Percentiles rank a stretch among this genome's conserved stretches.
phyloP scores from a whole-genome alignment of 1,140 invertebrate genomes.

The Pentalonia nigronervosa region DNA sequence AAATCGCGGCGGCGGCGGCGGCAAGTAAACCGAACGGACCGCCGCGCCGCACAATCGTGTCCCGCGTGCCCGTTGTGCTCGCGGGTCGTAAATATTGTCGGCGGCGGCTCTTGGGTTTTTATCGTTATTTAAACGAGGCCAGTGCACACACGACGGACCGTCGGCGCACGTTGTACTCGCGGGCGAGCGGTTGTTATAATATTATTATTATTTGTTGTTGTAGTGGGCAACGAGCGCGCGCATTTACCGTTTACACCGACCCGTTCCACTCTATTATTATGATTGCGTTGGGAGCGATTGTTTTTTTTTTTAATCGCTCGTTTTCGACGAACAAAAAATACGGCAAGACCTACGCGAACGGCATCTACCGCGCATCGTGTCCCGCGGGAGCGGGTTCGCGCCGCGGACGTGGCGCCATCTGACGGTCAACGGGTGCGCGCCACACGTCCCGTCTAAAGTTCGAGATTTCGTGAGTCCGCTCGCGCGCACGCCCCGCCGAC shows the following conservation, averaged over 20 bases:
- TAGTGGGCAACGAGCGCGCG: not conserved
- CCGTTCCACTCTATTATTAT: not conserved
- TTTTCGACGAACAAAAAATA: not conserved
- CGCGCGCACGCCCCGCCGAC: not conserved
- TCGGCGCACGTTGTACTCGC: too few relatives aligned
- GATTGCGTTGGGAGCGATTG: not conserved
- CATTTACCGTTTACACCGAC: not conserved
- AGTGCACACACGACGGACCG: conserved; percentile 21
- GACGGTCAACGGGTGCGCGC: not conserved
- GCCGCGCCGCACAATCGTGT: not conserved
- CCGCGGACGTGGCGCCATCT: not conserved
- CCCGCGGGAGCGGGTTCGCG: too few relatives aligned
- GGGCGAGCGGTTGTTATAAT: not conserved
- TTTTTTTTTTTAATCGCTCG: not conserved
- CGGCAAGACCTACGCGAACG: not conserved
- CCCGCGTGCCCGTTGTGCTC: not conserved
- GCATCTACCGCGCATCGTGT: not conserved
- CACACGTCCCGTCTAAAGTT: not conserved
- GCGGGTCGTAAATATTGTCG: conserved; percentile 31
- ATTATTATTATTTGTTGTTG: not conserved
- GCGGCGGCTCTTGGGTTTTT: conserved; percentile 1
- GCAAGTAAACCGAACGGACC: conserved; percentile 34
- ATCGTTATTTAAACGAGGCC: conserved; percentile 44
- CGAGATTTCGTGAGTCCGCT: not conserved
- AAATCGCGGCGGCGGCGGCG: not conserved